These are phyloP conservation scores for Drepana falcataria DNA, from an alignment of 2,888 invertebrate genomes.

Conservation along the genomic window DNA sequence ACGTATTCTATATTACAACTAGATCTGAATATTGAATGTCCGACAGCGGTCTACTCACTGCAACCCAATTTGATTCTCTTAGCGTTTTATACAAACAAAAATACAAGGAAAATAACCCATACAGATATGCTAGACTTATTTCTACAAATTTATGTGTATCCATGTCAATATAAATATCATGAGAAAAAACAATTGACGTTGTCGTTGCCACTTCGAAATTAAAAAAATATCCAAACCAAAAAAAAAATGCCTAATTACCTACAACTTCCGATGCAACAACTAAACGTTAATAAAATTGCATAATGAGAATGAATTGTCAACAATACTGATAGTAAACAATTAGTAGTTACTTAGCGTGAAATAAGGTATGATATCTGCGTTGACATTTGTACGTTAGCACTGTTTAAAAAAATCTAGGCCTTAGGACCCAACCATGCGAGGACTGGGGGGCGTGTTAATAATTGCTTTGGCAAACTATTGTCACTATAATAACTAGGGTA, in stretches of 20 bases:
- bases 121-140: too few species aligned
- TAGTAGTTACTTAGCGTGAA: slow-evolving; percentile 37
- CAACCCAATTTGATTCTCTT: too few species aligned
- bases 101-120: too few species aligned
- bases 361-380: slow-evolving; percentile 33
- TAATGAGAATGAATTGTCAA: not conserved
- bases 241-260: not conserved
- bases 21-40: too few species aligned
- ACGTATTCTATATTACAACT: too few species aligned
- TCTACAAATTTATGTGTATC: too few species aligned
- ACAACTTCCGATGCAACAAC: not conserved
- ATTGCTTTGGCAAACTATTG: slow-evolving; percentile 16
- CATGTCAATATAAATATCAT: too few species aligned
- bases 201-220: too few species aligned
- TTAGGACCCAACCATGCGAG: slow-evolving; percentile 41
- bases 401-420: slow-evolving; percentile 18
- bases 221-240: not conserved
- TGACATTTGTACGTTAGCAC: slow-evolving; percentile 7
- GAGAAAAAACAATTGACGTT: too few species aligned
- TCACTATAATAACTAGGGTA: not conserved
- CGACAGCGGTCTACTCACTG: too few species aligned
- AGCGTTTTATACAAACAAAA: too few species aligned
- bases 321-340: slow-evolving; percentile 21
- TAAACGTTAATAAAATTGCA: not conserved
- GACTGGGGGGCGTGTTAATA: slow-evolving; percentile 38